Evolutionary conservation across 2,113 vertebrate species (phyloP), one percentile per base, ranked within the genome.

Genomic region (Pterocles gutturalis): DNA sequence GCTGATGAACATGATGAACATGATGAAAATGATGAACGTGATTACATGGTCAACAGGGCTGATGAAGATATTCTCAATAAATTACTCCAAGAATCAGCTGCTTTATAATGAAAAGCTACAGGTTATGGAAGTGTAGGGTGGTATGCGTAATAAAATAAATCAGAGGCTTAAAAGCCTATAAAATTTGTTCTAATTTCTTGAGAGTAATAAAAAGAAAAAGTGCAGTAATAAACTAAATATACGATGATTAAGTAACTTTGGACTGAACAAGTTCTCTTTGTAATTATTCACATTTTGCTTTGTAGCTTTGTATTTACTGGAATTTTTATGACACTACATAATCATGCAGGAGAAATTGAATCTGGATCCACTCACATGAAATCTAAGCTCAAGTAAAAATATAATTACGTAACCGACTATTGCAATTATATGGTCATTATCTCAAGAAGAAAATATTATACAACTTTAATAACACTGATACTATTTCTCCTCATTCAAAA

Each of bases 181-280:
- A 92, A 86, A 33, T 90, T 88, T 85, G 22, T 69, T 90, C 58
- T 83, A 93, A 92, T 90, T 90, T 92, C 75, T 83, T 88, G 75
- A 54, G 61, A 72, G 82, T 58, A 94, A 90, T 96, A 93, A 95
- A 95, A 92, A 86, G 7, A 93, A 95, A 95, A 92, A 86, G 7
- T 61, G 15, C 5, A 61, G 53, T 57, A 88, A 90, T 97, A 93
- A 96, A 94, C 31, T 49, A 73, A 94, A 58, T 36, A 72, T 61
- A 72, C 57, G 79, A 94, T 90, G 90, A 92, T 90, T 93, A 93
- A 95, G 85, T 79, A 95, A 93, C 58, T 93, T 90, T 57, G n/a
- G 14, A 76, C 7, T 64, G 31, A 91, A 66, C 9, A 87, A 75
- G 26, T 87, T 78, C 29, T 91, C 29, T 87, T 77, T 75, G 46